phyloP scores from a whole-genome alignment of 2,797 vertebrate species.

The Xerus rutilus region DNA sequence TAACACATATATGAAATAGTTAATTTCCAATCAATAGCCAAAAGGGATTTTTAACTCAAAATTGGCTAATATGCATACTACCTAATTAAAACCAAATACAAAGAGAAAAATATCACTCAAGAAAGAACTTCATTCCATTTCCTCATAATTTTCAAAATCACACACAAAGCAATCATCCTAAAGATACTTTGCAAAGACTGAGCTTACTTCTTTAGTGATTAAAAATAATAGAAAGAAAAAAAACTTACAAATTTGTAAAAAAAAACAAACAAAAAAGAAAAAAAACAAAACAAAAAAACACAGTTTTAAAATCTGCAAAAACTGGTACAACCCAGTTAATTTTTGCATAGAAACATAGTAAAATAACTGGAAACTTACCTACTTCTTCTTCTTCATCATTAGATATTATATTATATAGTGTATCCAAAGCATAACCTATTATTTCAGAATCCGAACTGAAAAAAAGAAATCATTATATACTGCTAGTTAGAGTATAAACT shows the following conservation, averaged over 20 bases:
- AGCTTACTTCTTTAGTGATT: not conserved
- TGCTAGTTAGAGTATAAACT: slow-evolving; percentile 27
- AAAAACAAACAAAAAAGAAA: slow-evolving; percentile 44
- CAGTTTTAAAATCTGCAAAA: slow-evolving; percentile 48
- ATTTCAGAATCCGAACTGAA: slow-evolving; percentile 99
- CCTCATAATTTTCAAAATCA: not conserved
- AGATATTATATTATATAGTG: slow-evolving; percentile 97
- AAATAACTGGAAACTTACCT: slow-evolving; percentile 89
- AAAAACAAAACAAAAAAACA: slow-evolving; percentile 18
- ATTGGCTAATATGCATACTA: not conserved
- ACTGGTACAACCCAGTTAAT: slow-evolving; percentile 25
- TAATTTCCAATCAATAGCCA: slow-evolving; percentile 33
- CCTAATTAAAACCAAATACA: slow-evolving; percentile 55
- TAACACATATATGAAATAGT: slow-evolving; percentile 23
- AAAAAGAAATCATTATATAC: slow-evolving; percentile 81
- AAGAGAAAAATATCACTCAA: not conserved
- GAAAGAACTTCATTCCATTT: not conserved
- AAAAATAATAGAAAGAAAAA: not conserved
- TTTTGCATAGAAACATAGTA: slow-evolving; percentile 47
- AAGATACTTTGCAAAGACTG: slow-evolving; percentile 29
- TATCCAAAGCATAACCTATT: slow-evolving; percentile 99
- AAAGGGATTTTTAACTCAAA: slow-evolving; percentile 33
- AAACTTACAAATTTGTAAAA: slow-evolving; percentile 9
- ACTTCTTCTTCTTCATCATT: slow-evolving; percentile 97
- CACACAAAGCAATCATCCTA: slow-evolving; percentile 32